Base-by-base conservation (phyloP, 2,113 vertebrate genomes). In the Callionymus lyra region DNA sequence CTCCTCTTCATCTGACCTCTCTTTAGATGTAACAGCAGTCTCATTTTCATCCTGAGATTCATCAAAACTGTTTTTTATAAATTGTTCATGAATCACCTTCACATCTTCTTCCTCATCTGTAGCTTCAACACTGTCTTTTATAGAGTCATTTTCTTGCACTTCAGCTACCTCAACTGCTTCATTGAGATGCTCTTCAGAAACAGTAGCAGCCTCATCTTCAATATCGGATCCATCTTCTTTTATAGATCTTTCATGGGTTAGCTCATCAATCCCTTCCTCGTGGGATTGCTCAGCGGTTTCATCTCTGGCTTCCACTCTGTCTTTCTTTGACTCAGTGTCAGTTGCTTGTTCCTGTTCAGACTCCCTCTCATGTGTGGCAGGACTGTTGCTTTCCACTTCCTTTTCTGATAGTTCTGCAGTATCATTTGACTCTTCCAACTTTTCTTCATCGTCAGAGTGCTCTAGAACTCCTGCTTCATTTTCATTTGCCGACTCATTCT, bases 191-290 rank as follows among this genome's bases (percentile, higher is more conserved):
- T 12, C 31, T 17, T 18, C 16, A 6, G 1, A 9, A 21, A 10
- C 4, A 34, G 31, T 1, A 47, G 52, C 72, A 38, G 10, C n/a
- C 8, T 17, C 34, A 34, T 14, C 27, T 35, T 59, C 52, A 15
- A 53, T 3, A 2, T 12, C 16, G 5, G 1, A 6, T 6, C 27
- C n/a, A 21, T 9, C 39, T 8, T n/a, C n/a, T n/a, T n/a, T n/a
- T n/a, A n/a, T n/a, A n/a, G n/a, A n/a, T n/a, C n/a, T n/a, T n/a
- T n/a, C n/a, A n/a, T n/a, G n/a, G n/a, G n/a, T n/a, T n/a, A n/a
- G n/a, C n/a, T n/a, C n/a, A n/a, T n/a, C n/a, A n/a, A 53, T 35
- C 41, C 51, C 65, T 2, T 40, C 55, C 45, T 40, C 34, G 11
- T 19, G 12, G 16, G 47, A 37, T 38, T 6, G n/a, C 9, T 37